Evolutionary conservation across 2,888 invertebrate genomes (phyloP), one percentile per base, ranked within the genome.

Genomic region (Sinodicranocentrus sp.): DNA sequence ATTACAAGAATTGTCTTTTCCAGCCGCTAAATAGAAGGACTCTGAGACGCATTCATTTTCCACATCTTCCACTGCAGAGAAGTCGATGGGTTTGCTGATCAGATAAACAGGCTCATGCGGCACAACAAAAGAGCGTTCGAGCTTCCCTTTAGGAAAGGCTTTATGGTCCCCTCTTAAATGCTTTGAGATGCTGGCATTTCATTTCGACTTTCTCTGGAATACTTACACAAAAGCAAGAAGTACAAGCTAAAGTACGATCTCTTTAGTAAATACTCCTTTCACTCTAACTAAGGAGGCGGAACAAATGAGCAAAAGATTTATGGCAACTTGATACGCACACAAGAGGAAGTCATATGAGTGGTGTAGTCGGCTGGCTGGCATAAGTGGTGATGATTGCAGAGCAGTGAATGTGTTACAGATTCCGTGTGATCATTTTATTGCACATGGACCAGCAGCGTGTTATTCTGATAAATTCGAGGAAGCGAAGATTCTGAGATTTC

Each of bases 301-400:
- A 61, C 17, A 61, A 61, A 28, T 61, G 61, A 61, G 61, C 1
- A 28, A 3, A 61, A 61, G 61, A 61, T 61, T 61, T 61, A 61
- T 26, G n/a, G 28, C 33, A 61, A 28, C 26, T 61, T 61, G 28
- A 61, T 61, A 26, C n/a, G 26, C n/a, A 28, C 21, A 57, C 8
- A 21, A 57, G 3, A 21, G 57, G 6, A 48, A 48, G 48, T 10
- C n/a, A 57, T 19, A 21, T 5, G 57, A 57, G 5, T 39, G 48
- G 48, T 48, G 48, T 3, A 48, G 48, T 17, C 5, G 15, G 5
- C 15, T 48, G 48, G 15, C 15, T 10, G 15, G 15, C 15, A 48
- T 48, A 48, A 48, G 33, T 33, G 33, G 10, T 33, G 33, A 33
- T 33, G 33, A 33, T 33, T 33, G 33, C 10, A 33, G 33, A 33